A percentile compares a stretch with the other conserved stretches of the same genome.
These are phyloP conservation scores for Drosophila emarginata DNA, from an alignment of 2,888 invertebrate species.

Conservation along the genomic window DNA sequence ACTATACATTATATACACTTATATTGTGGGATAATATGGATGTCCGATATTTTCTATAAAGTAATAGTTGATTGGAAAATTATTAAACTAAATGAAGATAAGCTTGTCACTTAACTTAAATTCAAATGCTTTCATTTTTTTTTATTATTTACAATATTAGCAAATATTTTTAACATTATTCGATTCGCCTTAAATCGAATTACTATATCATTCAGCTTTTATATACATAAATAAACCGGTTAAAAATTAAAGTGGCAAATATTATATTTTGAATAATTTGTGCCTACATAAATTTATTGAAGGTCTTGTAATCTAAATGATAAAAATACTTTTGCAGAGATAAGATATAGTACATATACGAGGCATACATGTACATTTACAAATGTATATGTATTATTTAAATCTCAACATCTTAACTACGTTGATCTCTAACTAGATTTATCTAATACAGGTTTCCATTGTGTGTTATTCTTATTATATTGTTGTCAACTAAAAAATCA, in stretches of 20 bases:
- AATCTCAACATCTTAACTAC: not conserved
- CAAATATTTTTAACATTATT: no score
- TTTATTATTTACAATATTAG: no score
- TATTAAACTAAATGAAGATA: no score
- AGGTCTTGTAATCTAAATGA: not conserved
- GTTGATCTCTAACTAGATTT: not conserved
- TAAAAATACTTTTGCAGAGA: not conserved
- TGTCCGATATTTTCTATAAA: no score
- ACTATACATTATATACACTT: no score
- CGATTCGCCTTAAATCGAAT: no score
- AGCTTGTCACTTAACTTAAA: no score
- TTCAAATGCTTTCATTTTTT: no score
- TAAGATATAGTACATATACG: not conserved
- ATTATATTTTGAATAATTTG: not conserved
- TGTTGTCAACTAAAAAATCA: not conserved
- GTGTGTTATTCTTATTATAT: not conserved
- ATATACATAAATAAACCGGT: no score
- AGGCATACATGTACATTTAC: not conserved
- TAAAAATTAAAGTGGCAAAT: not conserved
- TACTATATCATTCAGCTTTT: no score
- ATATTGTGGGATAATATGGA: no score
- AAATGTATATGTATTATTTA: not conserved
- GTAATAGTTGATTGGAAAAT: no score
- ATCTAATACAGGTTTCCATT: not conserved
- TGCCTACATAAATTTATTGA: not conserved